These are phyloP conservation scores for Triplophysa yarkandensis DNA, from an alignment of 2,797 vertebrate genomes.

Conservation along the genomic window DNA sequence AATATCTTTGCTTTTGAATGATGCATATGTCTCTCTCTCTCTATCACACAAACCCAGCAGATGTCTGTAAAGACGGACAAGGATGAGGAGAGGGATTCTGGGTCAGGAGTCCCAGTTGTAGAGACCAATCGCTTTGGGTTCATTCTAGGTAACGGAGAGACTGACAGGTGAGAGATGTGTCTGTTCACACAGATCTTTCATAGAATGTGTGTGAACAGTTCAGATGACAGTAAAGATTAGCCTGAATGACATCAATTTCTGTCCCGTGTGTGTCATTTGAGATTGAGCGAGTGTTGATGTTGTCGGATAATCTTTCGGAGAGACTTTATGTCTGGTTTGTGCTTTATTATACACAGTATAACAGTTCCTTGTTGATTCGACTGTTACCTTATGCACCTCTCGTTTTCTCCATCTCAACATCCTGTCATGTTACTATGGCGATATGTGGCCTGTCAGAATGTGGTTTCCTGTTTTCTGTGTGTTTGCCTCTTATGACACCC, in stretches of 20 bases:
- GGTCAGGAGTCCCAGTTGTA: conserved; percentile 60
- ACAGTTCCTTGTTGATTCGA: conserved; percentile 23
- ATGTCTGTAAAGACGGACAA: conserved; percentile 64
- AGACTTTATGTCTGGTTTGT: background rate
- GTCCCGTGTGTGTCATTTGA: background rate
- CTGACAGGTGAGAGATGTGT: conserved; percentile 69
- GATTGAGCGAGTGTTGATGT: background rate
- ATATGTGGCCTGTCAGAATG: conserved; percentile 66
- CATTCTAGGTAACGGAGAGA: conserved; percentile 73
- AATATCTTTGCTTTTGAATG: conserved; percentile 22
- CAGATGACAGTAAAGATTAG: background rate
- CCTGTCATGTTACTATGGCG: conserved; percentile 73
- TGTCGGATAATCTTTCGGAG: background rate
- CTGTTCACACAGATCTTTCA: background rate
- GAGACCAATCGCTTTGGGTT: conserved; percentile 82
- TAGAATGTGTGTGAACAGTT: background rate
- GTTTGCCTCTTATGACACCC: conserved; percentile 34
- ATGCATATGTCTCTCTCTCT: background rate
- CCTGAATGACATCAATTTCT: background rate
- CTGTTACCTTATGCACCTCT: conserved; percentile 57
- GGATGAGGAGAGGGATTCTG: conserved; percentile 67
- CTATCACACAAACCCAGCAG: conserved; percentile 37
- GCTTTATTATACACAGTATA: background rate
- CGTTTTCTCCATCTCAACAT: conserved; percentile 64
- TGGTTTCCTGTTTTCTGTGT: conserved; percentile 82